phyloP scores from a whole-genome alignment of 2,888 invertebrate species.

The Drosophila paracracens region DNA sequence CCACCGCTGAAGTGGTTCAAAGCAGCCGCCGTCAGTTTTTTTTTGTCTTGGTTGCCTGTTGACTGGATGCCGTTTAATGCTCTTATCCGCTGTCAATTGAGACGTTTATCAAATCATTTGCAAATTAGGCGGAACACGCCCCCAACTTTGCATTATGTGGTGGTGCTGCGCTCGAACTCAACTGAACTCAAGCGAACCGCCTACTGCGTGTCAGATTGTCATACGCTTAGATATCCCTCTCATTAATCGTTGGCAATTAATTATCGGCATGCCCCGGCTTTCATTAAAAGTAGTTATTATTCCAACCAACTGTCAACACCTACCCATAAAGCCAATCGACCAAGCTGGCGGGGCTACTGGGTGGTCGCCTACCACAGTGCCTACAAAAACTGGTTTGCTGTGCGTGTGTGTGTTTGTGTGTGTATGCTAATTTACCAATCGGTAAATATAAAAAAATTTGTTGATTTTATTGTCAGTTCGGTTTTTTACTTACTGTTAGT shows the following conservation, averaged over 20 bases:
- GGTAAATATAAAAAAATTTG: constrained; percentile 62
- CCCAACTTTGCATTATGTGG: constrained; percentile 7
- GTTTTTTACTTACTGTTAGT: constrained; percentile 42
- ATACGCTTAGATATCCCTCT: constrained; percentile 66
- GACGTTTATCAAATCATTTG: constrained; percentile 55
- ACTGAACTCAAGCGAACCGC: constrained; percentile 57
- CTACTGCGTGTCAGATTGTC: constrained; percentile 51
- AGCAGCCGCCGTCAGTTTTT: constrained; percentile 31
- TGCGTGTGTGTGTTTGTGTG: constrained; percentile 33
- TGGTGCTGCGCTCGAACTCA: constrained; percentile 52
- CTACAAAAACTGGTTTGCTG: constrained; percentile 37
- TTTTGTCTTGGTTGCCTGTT: constrained; percentile 1
- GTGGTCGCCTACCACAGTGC: constrained; percentile 38
- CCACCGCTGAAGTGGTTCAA: constrained; percentile 38
- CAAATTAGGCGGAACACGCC: constrained; percentile 65
- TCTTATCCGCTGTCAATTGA: constrained; percentile 13
- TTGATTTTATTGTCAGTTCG: constrained; percentile 63
- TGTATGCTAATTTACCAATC: constrained; percentile 70
- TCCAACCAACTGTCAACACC: constrained; percentile 75
- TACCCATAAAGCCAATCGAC: constrained; percentile 50
- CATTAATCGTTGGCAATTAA: constrained; percentile 75
- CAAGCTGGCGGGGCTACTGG: constrained; percentile 35
- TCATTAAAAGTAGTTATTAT: constrained; percentile 73
- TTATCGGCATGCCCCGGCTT: constrained; percentile 54
- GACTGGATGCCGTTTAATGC: constrained; percentile 14